Evolutionary conservation across 2,113 vertebrate species (phyloP), one percentile per base, ranked within the genome.

Genomic region (Barnardius zonarius): DNA sequence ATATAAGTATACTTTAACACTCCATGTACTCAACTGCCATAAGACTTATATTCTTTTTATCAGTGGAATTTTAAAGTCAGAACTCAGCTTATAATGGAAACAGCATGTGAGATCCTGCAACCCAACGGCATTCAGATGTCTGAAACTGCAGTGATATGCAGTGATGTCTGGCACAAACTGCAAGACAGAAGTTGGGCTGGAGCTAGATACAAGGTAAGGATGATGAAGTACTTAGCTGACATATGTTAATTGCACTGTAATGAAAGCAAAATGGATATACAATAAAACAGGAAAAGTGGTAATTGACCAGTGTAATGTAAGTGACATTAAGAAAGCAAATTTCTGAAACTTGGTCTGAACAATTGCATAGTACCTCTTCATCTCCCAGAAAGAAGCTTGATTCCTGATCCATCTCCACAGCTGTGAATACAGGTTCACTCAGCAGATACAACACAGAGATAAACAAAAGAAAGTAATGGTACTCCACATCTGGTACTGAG

Each of bases 391-490:
- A 28, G 33, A 11, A 43, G 13, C 3, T 37, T 2, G 11, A 23
- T 9, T 52, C 68, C 44, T 43, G 30, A 6, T 69, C 73, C 28
- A 61, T 13, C 70, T 63, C 73, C 61, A 35, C 11, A 68, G 63
- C 11, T 31, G 14, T 2, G 17, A 15, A 28, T 11, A n/a, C 0
- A 6, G 11, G 19, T 39, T 9, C n/a, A 3, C 11, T 20, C 43
- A 33, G 59, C 11, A 66, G 51, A 16, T 17, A 22, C 33, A 9
- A 3, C 57, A 23, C 1, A 0, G 9, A 72, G 1, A 5, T 6
- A 37, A 54, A 2, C 27, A 14, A 2, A 1, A 55, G 13, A 22
- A 41, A 19, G 30, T 27, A 31, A 12, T 0, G 1, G 37, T 12
- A 27, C 28, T 88, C 33, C 39, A 2, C 0, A 4, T 7, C 63